Percentiles rank a stretch among this genome's conserved stretches.
phyloP scores from a whole-genome alignment of 2,113 vertebrate species.

The Muscicapa adusta region DNA sequence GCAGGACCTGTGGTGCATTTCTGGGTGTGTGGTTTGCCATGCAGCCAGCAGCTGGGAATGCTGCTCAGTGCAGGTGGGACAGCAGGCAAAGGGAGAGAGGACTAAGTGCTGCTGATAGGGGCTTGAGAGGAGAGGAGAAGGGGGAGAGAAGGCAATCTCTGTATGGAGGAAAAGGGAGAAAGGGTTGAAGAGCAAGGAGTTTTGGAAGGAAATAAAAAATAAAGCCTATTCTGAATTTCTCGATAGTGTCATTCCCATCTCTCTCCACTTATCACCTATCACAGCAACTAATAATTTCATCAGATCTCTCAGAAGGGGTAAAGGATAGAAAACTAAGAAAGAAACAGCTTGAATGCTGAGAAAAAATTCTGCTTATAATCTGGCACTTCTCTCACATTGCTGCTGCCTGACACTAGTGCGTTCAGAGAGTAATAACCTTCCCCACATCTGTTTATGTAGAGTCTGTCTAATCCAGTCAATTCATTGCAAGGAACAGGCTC shows the following conservation, averaged over 20 bases:
- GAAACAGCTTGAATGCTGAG: background rate
- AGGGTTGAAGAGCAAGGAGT: background rate
- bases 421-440: slow-evolving; percentile 31
- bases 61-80: background rate
- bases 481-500: background rate
- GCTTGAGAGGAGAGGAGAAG: background rate
- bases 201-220: background rate
- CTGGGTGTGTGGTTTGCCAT: background rate
- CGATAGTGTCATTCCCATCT: background rate
- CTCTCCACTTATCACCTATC: background rate
- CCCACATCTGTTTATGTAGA: background rate
- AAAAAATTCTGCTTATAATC: background rate
- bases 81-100: background rate
- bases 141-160: background rate
- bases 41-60: background rate
- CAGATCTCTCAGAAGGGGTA: background rate
- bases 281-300: background rate
- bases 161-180: background rate
- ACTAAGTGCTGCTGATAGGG: background rate
- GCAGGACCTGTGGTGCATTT: accelerated
- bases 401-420: background rate
- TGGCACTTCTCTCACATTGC: background rate
- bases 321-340: background rate
- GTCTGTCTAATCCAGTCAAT: slow-evolving; percentile 35
- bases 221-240: background rate